These are phyloP conservation scores for Kradibia gibbosae DNA, from an alignment of 1,140 invertebrate genomes.

Conservation along the genomic window DNA sequence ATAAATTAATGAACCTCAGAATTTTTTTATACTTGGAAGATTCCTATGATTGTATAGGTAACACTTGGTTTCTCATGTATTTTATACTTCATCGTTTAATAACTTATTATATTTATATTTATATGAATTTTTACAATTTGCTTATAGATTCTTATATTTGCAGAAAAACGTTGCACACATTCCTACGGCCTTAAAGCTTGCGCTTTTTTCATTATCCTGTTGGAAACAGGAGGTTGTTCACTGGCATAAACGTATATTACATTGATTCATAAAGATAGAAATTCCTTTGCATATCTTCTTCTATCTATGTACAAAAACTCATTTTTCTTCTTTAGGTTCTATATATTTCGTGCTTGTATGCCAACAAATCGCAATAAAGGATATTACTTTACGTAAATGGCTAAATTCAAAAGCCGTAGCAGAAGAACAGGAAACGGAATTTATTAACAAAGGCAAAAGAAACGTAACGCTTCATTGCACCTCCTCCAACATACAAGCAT, in stretches of 20 bases:
- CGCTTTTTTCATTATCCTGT: slow-evolving; percentile 46
- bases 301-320: slow-evolving; percentile 56
- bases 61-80: slow-evolving; percentile 50
- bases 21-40: slow-evolving; percentile 34
- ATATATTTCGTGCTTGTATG: slow-evolving; percentile 45
- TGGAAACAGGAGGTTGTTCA: slow-evolving; percentile 50
- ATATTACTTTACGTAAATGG: neutral
- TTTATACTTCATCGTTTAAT: slow-evolving; percentile 31
- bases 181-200: slow-evolving; percentile 51
- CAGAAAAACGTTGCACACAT: slow-evolving; percentile 52
- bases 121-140: slow-evolving; percentile 52
- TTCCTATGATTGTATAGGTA: slow-evolving; percentile 48
- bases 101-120: slow-evolving; percentile 41
- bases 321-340: slow-evolving; percentile 13
- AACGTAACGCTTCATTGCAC: neutral
- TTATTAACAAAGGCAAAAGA: neutral
- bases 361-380: neutral
- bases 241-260: slow-evolving; percentile 57
- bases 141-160: slow-evolving; percentile 49
- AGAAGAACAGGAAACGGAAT: neutral
- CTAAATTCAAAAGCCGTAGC: neutral
- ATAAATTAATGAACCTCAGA: slow-evolving; percentile 45
- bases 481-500: slow-evolving; percentile 27
- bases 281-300: slow-evolving; percentile 47
- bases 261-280: slow-evolving; percentile 53